Evolutionary conservation across 2,113 vertebrate genomes (phyloP).

Genomic region (Melanotaenia duboulayi): DNA sequence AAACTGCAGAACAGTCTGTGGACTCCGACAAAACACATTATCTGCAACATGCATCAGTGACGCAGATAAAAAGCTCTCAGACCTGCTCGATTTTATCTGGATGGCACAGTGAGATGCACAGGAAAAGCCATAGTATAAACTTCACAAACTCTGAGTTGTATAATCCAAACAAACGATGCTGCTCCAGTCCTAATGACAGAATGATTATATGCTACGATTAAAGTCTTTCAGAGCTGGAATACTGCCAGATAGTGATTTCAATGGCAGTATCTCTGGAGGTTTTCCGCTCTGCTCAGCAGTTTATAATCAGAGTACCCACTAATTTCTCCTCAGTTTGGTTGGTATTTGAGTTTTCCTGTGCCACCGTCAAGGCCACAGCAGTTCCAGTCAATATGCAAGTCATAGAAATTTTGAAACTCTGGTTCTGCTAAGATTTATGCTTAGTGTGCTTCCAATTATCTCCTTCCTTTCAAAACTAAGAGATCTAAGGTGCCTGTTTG

Average conservation of each 20-base stretch:
- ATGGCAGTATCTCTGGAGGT: constrained; percentile 19
- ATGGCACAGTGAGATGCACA: constrained; percentile 16
- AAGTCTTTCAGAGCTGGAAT: background rate
- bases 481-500: background rate
- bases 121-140: constrained; percentile 16
- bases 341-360: constrained; percentile 12
- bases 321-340: constrained; percentile 23
- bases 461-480: background rate
- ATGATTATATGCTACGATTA: too few species aligned
- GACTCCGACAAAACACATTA: constrained; percentile 43
- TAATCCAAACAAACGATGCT: background rate
- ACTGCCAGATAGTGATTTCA: constrained; percentile 8
- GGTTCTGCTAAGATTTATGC: background rate
- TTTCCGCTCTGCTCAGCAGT: constrained; percentile 39
- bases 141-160: background rate
- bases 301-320: constrained; percentile 15
- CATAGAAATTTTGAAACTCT: background rate
- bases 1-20: background rate
- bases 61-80: constrained; percentile 31
- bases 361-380: constrained; percentile 21
- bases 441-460: background rate
- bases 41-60: constrained; percentile 39
- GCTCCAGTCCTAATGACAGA: background rate
- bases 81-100: constrained; percentile 42
- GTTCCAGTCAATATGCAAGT: background rate